Evolutionary conservation across 2,113 vertebrate genomes (phyloP), one percentile per base, ranked within the genome.

Genomic region (Embiotoca jacksoni): DNA sequence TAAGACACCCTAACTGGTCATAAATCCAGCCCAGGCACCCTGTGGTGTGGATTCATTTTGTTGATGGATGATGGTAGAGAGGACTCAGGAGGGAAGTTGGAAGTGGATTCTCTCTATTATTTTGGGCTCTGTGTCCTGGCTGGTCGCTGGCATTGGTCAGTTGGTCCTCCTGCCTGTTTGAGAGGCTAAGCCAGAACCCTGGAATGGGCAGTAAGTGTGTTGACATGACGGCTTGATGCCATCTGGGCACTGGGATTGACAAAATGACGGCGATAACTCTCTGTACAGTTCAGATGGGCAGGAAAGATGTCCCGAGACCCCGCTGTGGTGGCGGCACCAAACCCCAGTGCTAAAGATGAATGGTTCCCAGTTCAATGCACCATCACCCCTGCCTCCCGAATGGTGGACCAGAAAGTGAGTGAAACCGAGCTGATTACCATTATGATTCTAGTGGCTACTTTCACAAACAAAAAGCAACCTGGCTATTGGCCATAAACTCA

Each of bases 221-320:
- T 91, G 84, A 92, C 74, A 78, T 81, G 81, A 91, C 87, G 91
- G 93, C 92, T 69, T 62, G 49, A 76, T 91, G 94, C 94, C 93
- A 94, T 94, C 87, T 95, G 94, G 93, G 86, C 88, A 83, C 71
- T 73, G 46, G 41, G 80, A 84, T 85, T 90, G 87, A 88, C 50
- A 67, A 81, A 85, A 86, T 79, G 84, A 89, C 53, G 60, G 87
- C 78, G 10, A 84, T 66, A 80, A 76, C 80, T 84, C 87, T 82
- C 82, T 85, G 72, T 82, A 78, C 73, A 77, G 66, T 89, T 83
- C 60, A 88, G 72, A 90, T 61, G 60, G 78, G 81, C 69, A 81
- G 88, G 82, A 91, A 81, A 44, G 78, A 93, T 62, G 83, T 78
- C 82, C 82, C 71, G 1, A 50, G 31, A 60, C 72, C 91, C 88